A percentile compares a stretch with the other conserved stretches of the same genome.
phyloP scores from a whole-genome alignment of 2,888 invertebrate species.

The Apantesis nais region DNA sequence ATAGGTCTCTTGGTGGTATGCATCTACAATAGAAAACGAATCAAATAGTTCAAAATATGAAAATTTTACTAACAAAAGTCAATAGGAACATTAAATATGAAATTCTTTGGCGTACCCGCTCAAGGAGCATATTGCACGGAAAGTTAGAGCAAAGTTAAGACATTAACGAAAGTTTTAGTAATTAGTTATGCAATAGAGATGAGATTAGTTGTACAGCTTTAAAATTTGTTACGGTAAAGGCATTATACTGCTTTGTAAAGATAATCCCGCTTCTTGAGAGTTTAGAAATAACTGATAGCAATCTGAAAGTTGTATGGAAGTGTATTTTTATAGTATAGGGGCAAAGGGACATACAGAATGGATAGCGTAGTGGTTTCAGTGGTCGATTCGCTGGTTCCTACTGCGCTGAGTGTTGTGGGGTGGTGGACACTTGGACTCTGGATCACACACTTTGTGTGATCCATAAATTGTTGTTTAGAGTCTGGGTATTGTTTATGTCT shows the following conservation, averaged over 20 bases:
- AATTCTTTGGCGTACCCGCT: conserved; percentile 23
- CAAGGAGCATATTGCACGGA: conserved; percentile 18
- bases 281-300: background rate
- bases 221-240: conserved; percentile 5
- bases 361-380: no score
- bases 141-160: conserved; percentile 29
- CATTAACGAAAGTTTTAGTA: conserved; percentile 34
- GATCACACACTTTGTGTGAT: no score
- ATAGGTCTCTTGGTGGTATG: no score
- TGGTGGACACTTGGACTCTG: no score
- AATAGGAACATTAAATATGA: background rate
- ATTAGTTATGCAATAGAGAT: conserved; percentile 22
- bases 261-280: background rate
- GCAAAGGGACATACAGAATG: no score
- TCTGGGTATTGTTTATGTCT: no score
- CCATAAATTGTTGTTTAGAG: no score
- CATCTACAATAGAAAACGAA: no score
- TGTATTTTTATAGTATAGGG: no score
- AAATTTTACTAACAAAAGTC: background rate
- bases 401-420: no score
- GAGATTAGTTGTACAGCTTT: conserved; percentile 10
- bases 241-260: background rate
- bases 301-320: background rate
- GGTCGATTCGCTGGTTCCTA: no score
- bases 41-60: background rate